Base-by-base conservation (phyloP, 2,113 vertebrate genomes). In the Maccullochella peelii region DNA sequence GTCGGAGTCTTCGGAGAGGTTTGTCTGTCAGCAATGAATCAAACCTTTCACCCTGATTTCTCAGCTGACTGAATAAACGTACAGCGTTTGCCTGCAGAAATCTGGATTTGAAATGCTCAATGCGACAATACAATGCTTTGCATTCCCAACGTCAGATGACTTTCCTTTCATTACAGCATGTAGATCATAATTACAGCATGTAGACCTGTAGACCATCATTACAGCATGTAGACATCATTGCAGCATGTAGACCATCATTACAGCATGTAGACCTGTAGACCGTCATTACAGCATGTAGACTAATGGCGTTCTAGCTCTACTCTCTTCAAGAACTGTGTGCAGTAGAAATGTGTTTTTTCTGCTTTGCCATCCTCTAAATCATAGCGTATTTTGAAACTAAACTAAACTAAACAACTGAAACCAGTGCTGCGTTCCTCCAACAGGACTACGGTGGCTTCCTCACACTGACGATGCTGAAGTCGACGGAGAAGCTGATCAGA, bases 381-480 rank as follows among this genome's bases (percentile, higher is more conserved):
- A 0, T 12, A 9, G 23, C 6, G 0, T 52, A 1, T 72, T 55
- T 55, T 15, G 20, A 21, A 38, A 11, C 18, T 11, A 9, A 20
- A 10, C 4, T 10, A 21, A 38, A 11, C 18, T 11, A 9, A 20
- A 10, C 4, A 21, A 62, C 9, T 21, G 4, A 36, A 21, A 62
- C 7, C 1, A 20, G 25, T 3, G 23, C 14, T 6, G 0, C 7
- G 6, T 15, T 3, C 58, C 42, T 30, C 58, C 44, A 2, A 5
- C 88, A 95, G 94, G 92, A 89, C 72, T 95, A 95, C 27, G 94
- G 94, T 0, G 94, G 94, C 55, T 94, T 85, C 85, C 55, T 95
- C 7, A 36, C 86, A 0, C 87, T 94, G 25, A 90, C 55, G 82
- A 88, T 94, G 87, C 87, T 95, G 58, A 92, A 88, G 80, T 79